Percentiles rank a stretch among this genome's conserved stretches.
Conservation (phyloP, 2,797 vertebrate genomes). For the Rhincodon typus region DNA sequence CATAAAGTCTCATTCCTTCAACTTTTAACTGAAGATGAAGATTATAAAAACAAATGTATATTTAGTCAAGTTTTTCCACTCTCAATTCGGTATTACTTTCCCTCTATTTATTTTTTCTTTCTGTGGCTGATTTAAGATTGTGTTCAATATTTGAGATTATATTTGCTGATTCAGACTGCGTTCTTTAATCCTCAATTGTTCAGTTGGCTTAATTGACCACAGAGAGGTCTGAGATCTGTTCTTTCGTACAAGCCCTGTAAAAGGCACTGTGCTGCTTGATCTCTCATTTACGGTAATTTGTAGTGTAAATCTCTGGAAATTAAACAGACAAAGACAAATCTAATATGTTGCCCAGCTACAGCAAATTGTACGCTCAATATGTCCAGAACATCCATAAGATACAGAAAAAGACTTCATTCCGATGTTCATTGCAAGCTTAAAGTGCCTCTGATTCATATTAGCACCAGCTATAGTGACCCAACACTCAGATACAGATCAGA, state of each 20-base stretch:
- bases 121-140: background rate
- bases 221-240: background rate
- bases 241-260: background rate
- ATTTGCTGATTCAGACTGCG: background rate
- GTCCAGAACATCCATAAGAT: background rate
- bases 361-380: background rate
- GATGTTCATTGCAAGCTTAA: background rate
- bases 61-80: background rate
- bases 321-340: background rate
- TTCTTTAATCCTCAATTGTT: background rate
- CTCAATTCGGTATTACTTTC: background rate
- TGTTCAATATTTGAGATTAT: background rate
- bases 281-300: background rate
- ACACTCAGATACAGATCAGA: background rate
- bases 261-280: background rate
- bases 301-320: background rate
- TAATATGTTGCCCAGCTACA: background rate
- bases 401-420: background rate
- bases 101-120: background rate
- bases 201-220: background rate
- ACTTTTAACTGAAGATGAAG: background rate
- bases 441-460: background rate
- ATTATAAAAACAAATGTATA: too few species aligned
- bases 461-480: background rate
- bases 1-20: background rate